Percentiles rank a stretch among this genome's conserved stretches.
Evolutionary conservation across 2,888 invertebrate species (phyloP).

Genomic region (Phengaris arion): DNA sequence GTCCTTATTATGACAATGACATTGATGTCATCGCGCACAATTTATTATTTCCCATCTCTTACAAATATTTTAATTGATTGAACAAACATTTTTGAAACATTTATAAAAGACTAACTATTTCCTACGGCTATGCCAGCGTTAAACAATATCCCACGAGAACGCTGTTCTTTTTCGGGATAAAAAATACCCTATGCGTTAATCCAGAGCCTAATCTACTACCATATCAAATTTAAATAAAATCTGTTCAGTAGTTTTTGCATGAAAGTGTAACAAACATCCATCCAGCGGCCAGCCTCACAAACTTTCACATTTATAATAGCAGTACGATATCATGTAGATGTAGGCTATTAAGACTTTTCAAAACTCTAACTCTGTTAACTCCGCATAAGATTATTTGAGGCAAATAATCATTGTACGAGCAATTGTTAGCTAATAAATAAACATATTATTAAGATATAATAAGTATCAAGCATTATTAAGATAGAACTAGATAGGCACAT

Average conservation of each 20-base stretch:
- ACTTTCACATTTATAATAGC: too few species aligned
- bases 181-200: too few species aligned
- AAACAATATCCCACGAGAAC: too few species aligned
- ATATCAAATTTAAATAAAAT: too few species aligned
- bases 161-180: too few species aligned
- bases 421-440: neutral
- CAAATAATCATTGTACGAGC: neutral
- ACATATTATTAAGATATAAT: neutral
- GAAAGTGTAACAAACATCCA: too few species aligned
- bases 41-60: neutral
- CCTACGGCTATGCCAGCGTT: too few species aligned
- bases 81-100: neutral
- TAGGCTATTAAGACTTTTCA: neutral
- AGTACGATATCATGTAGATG: too few species aligned
- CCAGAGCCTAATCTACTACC: too few species aligned
- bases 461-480: neutral
- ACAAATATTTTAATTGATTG: neutral
- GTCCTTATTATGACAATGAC: constrained; percentile 12
- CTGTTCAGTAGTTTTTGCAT: too few species aligned
- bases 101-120: neutral
- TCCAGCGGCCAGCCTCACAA: too few species aligned
- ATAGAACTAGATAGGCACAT: neutral
- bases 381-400: too few species aligned
- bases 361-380: neutral
- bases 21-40: neutral